Conservation (phyloP, 2,113 vertebrate species). For the Odocoileus virginianus region DNA sequence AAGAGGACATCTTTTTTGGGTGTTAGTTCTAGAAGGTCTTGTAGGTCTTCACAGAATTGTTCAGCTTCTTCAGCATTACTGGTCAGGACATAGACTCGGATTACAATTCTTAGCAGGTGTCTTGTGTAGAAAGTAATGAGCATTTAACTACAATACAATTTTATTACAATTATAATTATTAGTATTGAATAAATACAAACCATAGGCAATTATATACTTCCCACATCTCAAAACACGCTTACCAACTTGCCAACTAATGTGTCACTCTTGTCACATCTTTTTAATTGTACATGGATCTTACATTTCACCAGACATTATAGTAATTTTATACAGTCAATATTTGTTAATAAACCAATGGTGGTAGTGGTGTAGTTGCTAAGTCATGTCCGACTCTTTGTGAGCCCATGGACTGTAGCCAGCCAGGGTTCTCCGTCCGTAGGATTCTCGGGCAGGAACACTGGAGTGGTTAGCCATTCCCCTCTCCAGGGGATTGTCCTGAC, state of each 20-base stretch:
- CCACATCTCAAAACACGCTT: not conserved
- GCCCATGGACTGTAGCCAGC: not conserved
- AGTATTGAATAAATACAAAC: not conserved
- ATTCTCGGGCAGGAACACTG: not conserved
- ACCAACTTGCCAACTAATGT: not conserved
- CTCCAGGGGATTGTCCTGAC: not conserved
- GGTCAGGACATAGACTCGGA: not conserved
- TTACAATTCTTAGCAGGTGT: not conserved
- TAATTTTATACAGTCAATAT: not conserved
- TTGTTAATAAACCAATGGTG: not conserved
- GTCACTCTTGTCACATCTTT: not conserved
- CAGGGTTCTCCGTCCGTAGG: not conserved
- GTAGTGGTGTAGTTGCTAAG: not conserved
- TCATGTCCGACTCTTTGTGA: not conserved
- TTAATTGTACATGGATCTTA: not conserved
- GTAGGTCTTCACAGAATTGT: not conserved
- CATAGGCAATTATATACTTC: not conserved
- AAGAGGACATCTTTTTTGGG: not conserved
- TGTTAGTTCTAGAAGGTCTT: not conserved
- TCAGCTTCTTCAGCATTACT: not conserved
- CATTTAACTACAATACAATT: not conserved
- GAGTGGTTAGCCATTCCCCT: not conserved
- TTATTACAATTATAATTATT: not conserved
- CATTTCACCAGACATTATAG: not conserved
- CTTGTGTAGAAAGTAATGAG: conserved; percentile 3